phyloP scores from a whole-genome alignment of 1,140 invertebrate genomes.

The Leptestheria dahalacensis region DNA sequence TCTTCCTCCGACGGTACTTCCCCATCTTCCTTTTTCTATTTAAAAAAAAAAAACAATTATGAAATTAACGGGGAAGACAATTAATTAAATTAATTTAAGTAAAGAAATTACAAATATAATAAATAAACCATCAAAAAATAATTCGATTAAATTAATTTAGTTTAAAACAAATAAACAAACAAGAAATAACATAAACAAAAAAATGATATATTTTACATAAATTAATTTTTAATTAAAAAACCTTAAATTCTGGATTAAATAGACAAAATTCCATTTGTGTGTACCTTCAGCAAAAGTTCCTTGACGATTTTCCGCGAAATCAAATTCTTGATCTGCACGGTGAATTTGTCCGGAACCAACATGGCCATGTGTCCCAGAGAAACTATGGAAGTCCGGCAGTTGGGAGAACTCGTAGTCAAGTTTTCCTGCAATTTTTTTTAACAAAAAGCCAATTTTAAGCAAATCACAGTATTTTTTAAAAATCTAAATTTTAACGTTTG shows the following conservation, averaged over 20 bases:
- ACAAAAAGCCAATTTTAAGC: slow-evolving; percentile 2
- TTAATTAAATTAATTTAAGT: no score
- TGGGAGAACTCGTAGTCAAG: slow-evolving; percentile 56
- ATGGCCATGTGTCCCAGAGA: slow-evolving; percentile 85
- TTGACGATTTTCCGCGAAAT: slow-evolving; percentile 87
- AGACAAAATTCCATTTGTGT: slow-evolving; percentile 17
- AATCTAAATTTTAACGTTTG: no score
- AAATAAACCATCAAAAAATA: no score
- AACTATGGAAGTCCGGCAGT: slow-evolving; percentile 85
- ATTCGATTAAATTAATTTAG: no score
- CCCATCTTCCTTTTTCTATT: slow-evolving; percentile 6
- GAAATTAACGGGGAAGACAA: no score
- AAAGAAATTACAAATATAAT: no score
- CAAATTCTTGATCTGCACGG: slow-evolving; percentile 78
- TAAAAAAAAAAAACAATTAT: slow-evolving; percentile 21
- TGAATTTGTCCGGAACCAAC: slow-evolving; percentile 59
- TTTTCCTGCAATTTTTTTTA: slow-evolving; percentile 44
- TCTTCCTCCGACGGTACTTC: slow-evolving; percentile 18
- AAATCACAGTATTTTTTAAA: background rate
- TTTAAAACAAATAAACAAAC: no score
- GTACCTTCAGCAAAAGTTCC: slow-evolving; percentile 77
- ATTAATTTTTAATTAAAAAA: no score
- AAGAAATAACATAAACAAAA: no score
- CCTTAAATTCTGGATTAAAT: slow-evolving; percentile 27
- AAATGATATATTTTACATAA: no score